A percentile compares a stretch with the other conserved stretches of the same genome.
Conservation (phyloP, 2,797 vertebrate species). For the Heterohyrax brucei region DNA sequence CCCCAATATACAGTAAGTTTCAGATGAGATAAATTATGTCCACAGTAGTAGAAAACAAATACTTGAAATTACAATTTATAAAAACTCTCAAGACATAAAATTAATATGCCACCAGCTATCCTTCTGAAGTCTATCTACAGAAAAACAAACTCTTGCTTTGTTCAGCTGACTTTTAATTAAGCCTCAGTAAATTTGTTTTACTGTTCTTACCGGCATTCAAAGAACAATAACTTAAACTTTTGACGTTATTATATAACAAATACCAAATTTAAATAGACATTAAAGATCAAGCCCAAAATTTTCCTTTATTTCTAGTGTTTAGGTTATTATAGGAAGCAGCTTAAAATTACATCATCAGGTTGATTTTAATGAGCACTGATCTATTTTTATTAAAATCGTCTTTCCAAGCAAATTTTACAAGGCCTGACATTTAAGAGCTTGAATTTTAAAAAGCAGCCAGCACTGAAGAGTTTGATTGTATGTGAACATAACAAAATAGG, state of each 20-base stretch:
- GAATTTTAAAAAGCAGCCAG: not conserved
- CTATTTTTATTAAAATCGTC: slow-evolving; percentile 32
- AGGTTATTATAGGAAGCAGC: not conserved
- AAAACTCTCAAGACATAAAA: not conserved
- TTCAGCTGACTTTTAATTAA: not conserved
- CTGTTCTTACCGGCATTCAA: not conserved
- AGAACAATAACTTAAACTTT: not conserved
- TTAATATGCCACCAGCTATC: not conserved
- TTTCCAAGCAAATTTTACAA: not conserved
- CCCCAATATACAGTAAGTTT: too few relatives aligned
- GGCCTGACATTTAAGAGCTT: not conserved
- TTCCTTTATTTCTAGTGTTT: not conserved
- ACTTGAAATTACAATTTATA: not conserved
- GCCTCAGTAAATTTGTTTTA: not conserved
- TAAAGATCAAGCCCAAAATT: not conserved
- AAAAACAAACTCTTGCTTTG: not conserved
- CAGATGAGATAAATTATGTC: too few relatives aligned
- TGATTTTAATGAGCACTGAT: slow-evolving; percentile 35
- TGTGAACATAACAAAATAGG: not conserved
- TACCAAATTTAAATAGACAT: not conserved
- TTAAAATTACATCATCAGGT: not conserved
- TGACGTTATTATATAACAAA: not conserved
- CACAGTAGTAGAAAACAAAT: not conserved
- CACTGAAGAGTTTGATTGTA: not conserved
- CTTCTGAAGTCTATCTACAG: not conserved